Evolutionary conservation across 92 coral and sea anemone species (phyloP).

Genomic region (Ricordea florida): DNA sequence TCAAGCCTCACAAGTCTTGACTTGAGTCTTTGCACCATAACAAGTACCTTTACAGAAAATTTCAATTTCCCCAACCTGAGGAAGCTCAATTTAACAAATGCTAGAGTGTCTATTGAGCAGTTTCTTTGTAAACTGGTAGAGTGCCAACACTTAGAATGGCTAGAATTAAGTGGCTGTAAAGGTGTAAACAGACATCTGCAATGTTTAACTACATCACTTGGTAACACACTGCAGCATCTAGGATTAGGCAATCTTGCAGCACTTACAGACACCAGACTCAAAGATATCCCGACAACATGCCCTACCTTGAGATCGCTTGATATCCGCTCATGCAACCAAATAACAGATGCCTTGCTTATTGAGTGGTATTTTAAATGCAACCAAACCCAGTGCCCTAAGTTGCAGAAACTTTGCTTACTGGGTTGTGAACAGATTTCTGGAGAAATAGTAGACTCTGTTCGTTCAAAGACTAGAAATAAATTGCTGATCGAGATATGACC

Average conservation of each 20-base stretch:
- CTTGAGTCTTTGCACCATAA: too few species aligned
- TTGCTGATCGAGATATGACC: background rate
- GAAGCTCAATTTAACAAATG: background rate
- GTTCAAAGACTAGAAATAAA: slow-evolving; percentile 13
- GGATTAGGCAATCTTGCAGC: background rate
- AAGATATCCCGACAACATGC: background rate
- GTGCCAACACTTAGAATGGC: background rate
- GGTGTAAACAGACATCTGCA: background rate
- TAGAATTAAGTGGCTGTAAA: background rate
- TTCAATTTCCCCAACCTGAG: background rate
- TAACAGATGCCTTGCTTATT: slow-evolving; percentile 11
- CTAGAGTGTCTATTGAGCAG: background rate
- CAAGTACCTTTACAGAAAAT: too few species aligned
- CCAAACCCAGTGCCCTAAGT: background rate
- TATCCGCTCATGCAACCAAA: background rate
- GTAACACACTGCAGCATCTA: background rate
- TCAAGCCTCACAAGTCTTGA: too few species aligned
- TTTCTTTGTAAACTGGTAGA: background rate
- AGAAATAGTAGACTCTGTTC: background rate
- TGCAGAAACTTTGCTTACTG: background rate
- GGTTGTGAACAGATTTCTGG: background rate
- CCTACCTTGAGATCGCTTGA: slow-evolving; percentile 15
- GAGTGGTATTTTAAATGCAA: slow-evolving; percentile 10
- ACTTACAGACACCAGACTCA: background rate
- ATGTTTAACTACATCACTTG: background rate